Conservation (phyloP, 2,797 vertebrate species). For the Pangasius sanitwongsei region DNA sequence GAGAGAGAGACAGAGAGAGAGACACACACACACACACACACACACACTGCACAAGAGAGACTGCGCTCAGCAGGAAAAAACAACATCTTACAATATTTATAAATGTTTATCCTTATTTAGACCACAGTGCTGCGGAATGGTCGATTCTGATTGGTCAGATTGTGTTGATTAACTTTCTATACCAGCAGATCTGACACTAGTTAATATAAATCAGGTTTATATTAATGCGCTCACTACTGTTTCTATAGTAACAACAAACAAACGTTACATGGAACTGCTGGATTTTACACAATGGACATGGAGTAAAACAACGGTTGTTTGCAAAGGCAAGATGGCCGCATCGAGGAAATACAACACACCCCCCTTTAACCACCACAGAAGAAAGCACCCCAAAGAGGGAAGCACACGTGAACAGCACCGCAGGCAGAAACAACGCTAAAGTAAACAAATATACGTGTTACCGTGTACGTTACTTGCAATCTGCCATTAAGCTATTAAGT, state of each 20-base stretch:
- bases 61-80: background rate
- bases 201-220: background rate
- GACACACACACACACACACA: no score
- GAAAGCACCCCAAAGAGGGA: background rate
- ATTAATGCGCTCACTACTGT: no score
- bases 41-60: background rate
- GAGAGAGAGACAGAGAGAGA: background rate
- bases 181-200: background rate
- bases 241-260: background rate
- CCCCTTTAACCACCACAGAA: background rate
- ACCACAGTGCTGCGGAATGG: background rate
- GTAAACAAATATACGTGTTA: background rate
- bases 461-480: background rate
- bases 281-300: background rate
- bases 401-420: background rate
- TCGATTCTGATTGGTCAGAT: background rate
- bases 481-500: no score
- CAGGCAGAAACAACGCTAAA: background rate
- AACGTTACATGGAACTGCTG: background rate
- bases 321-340: background rate
- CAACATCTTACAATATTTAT: background rate
- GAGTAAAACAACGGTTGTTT: background rate
- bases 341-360: background rate
- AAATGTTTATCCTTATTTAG: background rate
- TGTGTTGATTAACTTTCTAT: background rate